Evolutionary conservation across 1,140 invertebrate species (phyloP).

Genomic region (Drosophila orena): DNA sequence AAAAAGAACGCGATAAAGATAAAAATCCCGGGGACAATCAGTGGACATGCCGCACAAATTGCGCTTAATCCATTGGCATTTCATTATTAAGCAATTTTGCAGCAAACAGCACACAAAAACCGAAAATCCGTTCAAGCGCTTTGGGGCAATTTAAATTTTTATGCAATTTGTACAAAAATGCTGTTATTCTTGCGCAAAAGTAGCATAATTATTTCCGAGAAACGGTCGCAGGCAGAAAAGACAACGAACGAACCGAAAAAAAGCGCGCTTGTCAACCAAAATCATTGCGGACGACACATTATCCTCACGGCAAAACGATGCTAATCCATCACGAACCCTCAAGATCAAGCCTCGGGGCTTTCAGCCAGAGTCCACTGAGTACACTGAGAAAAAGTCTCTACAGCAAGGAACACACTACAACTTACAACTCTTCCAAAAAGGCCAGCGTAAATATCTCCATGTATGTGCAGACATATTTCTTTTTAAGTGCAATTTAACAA

Average conservation of each 20-base stretch:
- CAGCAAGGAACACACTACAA: no score
- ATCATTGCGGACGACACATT: slow-evolving; percentile 83
- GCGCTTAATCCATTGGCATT: slow-evolving; percentile 82
- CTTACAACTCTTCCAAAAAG: no score
- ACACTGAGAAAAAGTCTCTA: slow-evolving; percentile 6
- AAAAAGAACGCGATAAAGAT: slow-evolving; percentile 55
- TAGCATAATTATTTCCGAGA: slow-evolving; percentile 84
- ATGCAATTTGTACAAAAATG: slow-evolving; percentile 84
- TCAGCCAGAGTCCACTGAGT: slow-evolving; percentile 14
- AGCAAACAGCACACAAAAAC: slow-evolving; percentile 32
- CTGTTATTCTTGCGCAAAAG: slow-evolving; percentile 81
- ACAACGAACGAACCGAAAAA: slow-evolving; percentile 17
- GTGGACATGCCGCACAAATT: slow-evolving; percentile 70
- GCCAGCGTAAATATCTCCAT: no score
- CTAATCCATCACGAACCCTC: slow-evolving; percentile 78
- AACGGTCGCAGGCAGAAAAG: slow-evolving; percentile 26
- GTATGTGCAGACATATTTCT: no score
- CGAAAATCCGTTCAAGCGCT: slow-evolving; percentile 31
- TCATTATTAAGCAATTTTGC: slow-evolving; percentile 81
- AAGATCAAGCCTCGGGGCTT: slow-evolving; percentile 5
- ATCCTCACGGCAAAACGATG: slow-evolving; percentile 79
- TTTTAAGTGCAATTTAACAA: no score
- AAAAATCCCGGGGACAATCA: slow-evolving; percentile 56
- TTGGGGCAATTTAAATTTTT: slow-evolving; percentile 81
- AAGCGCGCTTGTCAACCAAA: slow-evolving; percentile 72